Conservation (phyloP, 1,140 invertebrate genomes). For the Apis florea region DNA sequence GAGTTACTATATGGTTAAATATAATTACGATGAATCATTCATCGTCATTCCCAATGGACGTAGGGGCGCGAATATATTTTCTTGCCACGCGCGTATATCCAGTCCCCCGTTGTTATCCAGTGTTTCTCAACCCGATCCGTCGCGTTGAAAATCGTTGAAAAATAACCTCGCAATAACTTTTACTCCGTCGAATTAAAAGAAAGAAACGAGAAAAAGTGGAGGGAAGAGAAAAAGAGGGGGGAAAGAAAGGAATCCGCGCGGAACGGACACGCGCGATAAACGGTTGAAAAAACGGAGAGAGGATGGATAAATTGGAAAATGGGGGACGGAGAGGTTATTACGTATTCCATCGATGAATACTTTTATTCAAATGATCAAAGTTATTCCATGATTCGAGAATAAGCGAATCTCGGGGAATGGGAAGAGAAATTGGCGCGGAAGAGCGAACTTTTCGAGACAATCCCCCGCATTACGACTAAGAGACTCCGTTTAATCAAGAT, state of each 20-base stretch:
- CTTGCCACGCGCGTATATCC: background rate
- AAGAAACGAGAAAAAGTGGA: too few relatives aligned
- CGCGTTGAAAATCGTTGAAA: too few relatives aligned
- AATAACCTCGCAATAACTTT: too few relatives aligned
- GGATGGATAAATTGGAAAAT: background rate
- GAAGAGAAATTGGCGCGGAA: background rate
- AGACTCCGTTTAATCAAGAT: conserved; percentile 56
- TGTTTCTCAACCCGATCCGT: too few relatives aligned
- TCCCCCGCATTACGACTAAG: conserved; percentile 41
- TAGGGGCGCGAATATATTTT: background rate
- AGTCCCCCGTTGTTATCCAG: too few relatives aligned
- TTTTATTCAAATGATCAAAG: conserved; percentile 7
- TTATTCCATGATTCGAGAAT: background rate
- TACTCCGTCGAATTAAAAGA: too few relatives aligned
- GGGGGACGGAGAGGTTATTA: background rate
- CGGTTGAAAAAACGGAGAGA: too few relatives aligned
- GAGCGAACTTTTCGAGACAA: conserved; percentile 50
- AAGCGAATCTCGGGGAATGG: background rate
- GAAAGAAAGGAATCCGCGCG: accelerated
- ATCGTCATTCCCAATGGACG: conserved; percentile 2
- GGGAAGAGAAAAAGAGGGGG: too few relatives aligned
- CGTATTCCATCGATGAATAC: background rate
- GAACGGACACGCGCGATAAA: too few relatives aligned
- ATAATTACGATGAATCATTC: conserved; percentile 21
- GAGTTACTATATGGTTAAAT: background rate